Conservation (phyloP, 2,113 vertebrate genomes). For the Stegostoma tigrinum region DNA sequence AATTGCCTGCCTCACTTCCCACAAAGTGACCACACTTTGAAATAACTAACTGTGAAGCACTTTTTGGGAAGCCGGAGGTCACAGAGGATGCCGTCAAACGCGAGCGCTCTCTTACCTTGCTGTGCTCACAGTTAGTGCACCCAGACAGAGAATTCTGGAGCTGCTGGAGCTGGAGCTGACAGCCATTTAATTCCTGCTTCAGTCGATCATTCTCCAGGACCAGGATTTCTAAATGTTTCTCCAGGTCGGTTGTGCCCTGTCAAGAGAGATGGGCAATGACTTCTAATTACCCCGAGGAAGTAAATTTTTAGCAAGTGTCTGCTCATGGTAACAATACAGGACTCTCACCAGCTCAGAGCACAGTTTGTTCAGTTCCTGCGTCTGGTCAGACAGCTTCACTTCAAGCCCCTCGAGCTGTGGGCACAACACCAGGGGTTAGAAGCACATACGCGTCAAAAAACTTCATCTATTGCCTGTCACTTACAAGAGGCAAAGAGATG, state of each 20-base stretch:
- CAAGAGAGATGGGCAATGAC: not conserved
- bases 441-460: not conserved
- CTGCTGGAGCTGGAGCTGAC: constrained; percentile 59
- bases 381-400: constrained; percentile 70
- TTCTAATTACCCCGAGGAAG: no score
- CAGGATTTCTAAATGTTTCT: constrained; percentile 87
- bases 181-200: constrained; percentile 72
- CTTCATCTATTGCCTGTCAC: not conserved
- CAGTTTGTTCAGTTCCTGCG: constrained; percentile 75
- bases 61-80: not conserved
- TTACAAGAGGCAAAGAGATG: constrained; percentile 17
- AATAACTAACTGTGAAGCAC: not conserved
- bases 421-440: constrained; percentile 29
- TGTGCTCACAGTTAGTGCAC: constrained; percentile 59
- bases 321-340: not conserved
- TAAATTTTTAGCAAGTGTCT: not conserved
- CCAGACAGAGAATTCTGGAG: constrained; percentile 45
- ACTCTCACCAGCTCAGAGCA: constrained; percentile 72
- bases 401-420: constrained; percentile 76
- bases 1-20: not conserved
- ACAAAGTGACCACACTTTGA: not conserved
- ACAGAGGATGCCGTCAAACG: not conserved
- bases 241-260: constrained; percentile 79
- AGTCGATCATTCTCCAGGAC: constrained; percentile 77
- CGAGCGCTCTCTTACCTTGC: constrained; percentile 55